A percentile compares a stretch with the other conserved stretches of the same genome.
These are phyloP conservation scores for Microcebus ravelobensis DNA, from an alignment of 2,113 vertebrate genomes.

Conservation along the genomic window DNA sequence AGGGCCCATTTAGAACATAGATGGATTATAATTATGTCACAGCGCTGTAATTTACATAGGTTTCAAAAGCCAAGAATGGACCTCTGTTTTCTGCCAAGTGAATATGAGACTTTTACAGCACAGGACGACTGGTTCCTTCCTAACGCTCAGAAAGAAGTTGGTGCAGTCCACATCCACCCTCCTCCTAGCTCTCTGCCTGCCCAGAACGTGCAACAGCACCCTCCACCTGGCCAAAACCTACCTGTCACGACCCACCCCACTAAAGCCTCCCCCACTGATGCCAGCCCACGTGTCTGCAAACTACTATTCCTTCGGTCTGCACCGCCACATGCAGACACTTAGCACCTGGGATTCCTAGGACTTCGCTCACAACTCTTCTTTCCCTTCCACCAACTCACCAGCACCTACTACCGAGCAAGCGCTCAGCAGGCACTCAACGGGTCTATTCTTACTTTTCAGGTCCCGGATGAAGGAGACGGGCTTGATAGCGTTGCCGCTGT, in stretches of 20 bases:
- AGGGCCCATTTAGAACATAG: neutral
- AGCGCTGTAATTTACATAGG: neutral
- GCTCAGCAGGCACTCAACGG: no score
- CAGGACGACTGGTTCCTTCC: neutral
- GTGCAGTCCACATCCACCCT: rapidly evolving
- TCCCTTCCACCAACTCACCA: no score
- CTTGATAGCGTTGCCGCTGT: conserved; percentile 95
- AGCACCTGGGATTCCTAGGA: neutral
- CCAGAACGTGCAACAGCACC: no score
- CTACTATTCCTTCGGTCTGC: neutral
- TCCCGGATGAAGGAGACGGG: conserved; percentile 95
- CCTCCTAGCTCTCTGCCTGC: neutral
- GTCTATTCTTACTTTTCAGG: conserved; percentile 92
- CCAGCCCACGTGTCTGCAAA: rapidly evolving
- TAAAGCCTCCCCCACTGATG: neutral
- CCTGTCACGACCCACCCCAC: no score
- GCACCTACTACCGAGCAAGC: rapidly evolving
- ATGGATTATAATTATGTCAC: rapidly evolving
- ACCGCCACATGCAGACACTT: rapidly evolving
- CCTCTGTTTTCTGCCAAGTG: neutral
- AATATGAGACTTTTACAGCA: neutral
- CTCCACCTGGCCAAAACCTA: neutral
- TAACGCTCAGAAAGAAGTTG: rapidly evolving
- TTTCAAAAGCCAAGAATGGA: neutral
- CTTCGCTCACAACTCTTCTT: no score